Percentiles rank a stretch among this genome's conserved stretches.
These are phyloP conservation scores for Vulpes vulpes DNA, from an alignment of 2,113 vertebrate genomes.

Conservation along the genomic window DNA sequence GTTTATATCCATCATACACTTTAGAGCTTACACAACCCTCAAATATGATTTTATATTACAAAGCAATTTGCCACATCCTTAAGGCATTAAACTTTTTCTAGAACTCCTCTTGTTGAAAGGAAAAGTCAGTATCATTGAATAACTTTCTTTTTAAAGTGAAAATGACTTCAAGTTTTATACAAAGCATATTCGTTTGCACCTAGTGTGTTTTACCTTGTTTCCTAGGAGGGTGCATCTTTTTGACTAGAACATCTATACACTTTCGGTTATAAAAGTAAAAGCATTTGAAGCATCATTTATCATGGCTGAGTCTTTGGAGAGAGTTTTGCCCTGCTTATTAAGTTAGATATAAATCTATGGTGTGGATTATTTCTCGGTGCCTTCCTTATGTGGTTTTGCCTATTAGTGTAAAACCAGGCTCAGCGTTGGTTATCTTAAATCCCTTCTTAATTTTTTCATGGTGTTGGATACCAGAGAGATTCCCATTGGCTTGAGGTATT, in stretches of 20 bases:
- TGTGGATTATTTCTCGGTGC: not conserved
- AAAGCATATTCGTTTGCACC: slow-evolving; percentile 29
- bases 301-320: not conserved
- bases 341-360: not conserved
- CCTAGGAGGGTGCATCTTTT: not conserved
- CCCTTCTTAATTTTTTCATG: not conserved
- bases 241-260: not conserved
- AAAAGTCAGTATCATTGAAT: slow-evolving; percentile 81
- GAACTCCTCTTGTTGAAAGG: slow-evolving; percentile 72
- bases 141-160: slow-evolving; percentile 75
- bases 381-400: not conserved
- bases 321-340: not conserved
- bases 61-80: slow-evolving; percentile 83
- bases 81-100: slow-evolving; percentile 83
- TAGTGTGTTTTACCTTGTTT: not conserved
- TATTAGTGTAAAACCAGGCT: not conserved
- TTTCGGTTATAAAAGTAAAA: slow-evolving; percentile 24
- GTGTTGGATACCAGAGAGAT: not conserved
- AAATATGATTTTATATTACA: slow-evolving; percentile 78
- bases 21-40: slow-evolving; percentile 71
- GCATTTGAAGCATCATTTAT: not conserved
- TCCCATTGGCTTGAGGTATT: not conserved
- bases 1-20: slow-evolving; percentile 50
- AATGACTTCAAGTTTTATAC: slow-evolving; percentile 68
- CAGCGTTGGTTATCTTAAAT: not conserved